Evolutionary conservation across 2,797 vertebrate species (phyloP), one percentile per base, ranked within the genome.

Genomic region (Pygocentrus nattereri): DNA sequence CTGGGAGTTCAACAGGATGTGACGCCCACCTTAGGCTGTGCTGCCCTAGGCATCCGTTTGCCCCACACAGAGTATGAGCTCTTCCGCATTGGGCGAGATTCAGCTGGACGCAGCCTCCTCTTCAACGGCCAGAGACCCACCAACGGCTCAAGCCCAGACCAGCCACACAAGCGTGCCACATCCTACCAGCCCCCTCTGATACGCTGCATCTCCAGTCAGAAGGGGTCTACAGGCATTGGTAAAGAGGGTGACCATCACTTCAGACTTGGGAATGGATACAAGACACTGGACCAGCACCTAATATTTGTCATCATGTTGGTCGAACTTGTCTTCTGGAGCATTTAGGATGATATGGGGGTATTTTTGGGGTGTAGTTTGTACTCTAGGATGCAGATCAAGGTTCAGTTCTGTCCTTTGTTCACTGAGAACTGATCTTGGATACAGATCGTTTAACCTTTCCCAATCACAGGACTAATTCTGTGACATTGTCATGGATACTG

Each of bases 21-120:
- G 77, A 97, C 96, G 0, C 92, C 93, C 72, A 97, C 95, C 0
- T 94, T 95, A 0, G 96, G 96, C 82, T 97, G 96, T 15, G 93
- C 95, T 2, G 94, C 96, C 0, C 91, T 97, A 3, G 96, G 96
- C 56, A 96, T 97, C 89, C 94, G 94, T 56, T 93, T 97, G 58
- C 96, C 96, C 83, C 96, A 97, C 92, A 97, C 95, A 0, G 96
- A 97, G 86, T 96, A 96, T 0, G 96, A 97, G 72, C 95, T 97
- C 86, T 97, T 97, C 92, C 94, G 94, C 82, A 93, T 94, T 93
- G 96, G 96, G 56, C 95, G 93, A 89, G 95, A 97, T 0, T 69
- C 91, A 61, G 80, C 58, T 0, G 95, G 95, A 68, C 93, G 91
- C 79, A 94, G 93, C 70, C 87, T 97, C 85, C 92, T 97, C 0